Evolutionary conservation across 2,888 invertebrate species (phyloP), one percentile per base, ranked within the genome.

Genomic region (Polymixis flavicincta): DNA sequence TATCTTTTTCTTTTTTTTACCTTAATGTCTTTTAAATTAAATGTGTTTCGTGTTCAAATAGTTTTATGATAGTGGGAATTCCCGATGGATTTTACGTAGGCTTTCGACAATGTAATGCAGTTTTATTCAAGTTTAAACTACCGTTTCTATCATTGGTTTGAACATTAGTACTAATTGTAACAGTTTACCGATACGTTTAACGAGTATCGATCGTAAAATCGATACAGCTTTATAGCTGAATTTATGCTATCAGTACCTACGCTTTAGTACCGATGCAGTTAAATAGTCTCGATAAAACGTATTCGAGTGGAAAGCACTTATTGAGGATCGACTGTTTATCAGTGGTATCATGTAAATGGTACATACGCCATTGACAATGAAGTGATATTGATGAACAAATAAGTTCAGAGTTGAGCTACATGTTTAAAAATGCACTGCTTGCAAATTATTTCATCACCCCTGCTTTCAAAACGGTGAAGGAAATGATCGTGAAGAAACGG

Each of bases 161-260:
- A 65, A 71, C 54, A 68, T 79, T 71, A 60, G 57, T 55, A 65
- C 64, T 82, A 83, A 82, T 82, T 83, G 67, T 71, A 57, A 83
- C 48, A 42, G 64, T 71, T 78, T 69, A 22, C 64, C 68, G 60
- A 83, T 83, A 79, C 64, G 11, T 79, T 71, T 65, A 74, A 71
- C 59, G 81, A 74, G 50, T 78, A 63, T 57, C 70, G 59, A 78
- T 74, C 55, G 17, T 57, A 17, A 64, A 71, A 71, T 71, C 75
- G 75, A 83, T 83, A 61, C 52, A 25, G 68, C 55, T 74, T 71
- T 83, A 71, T 54, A 28, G 32, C 50, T 64, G 59, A 52, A 78
- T 78, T 65, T 57, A n/a, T 59, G 55, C 55, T 74, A 61, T 83
- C 74, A 59, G 54, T 78, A 71, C n/a, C n/a, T n/a, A n/a, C 70